Conservation (phyloP, 2,113 vertebrate genomes). For the Xerus inauris region DNA sequence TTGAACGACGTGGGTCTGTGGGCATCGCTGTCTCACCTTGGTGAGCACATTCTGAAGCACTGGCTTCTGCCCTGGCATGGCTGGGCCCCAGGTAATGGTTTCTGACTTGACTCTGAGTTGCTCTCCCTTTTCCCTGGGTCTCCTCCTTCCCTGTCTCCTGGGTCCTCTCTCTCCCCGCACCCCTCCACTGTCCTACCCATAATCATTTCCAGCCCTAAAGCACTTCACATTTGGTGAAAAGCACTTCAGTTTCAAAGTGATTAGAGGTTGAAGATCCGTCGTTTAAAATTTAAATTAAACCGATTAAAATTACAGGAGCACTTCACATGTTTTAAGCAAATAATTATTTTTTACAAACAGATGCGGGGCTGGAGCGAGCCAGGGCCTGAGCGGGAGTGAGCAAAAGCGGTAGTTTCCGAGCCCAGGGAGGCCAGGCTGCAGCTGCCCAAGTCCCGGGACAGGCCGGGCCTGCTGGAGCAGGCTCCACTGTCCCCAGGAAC, state of each 20-base stretch:
- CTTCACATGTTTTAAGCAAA: slow-evolving; percentile 88
- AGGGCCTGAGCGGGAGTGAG: not conserved
- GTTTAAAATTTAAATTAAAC: slow-evolving; percentile 90
- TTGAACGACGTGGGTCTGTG: accelerated
- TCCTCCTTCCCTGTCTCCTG: not conserved
- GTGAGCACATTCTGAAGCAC: not conserved
- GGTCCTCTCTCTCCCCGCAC: not conserved
- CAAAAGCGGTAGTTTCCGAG: not conserved
- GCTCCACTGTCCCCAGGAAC: not conserved
- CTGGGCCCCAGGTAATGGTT: not conserved
- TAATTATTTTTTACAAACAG: slow-evolving; percentile 78
- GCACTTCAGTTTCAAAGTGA: slow-evolving; percentile 89
- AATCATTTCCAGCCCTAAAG: slow-evolving; percentile 83
- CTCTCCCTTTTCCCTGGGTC: not conserved
- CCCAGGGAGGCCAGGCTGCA: too few species aligned
- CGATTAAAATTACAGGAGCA: slow-evolving; percentile 86
- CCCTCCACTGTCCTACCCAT: slow-evolving; percentile 67
- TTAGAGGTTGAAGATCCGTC: slow-evolving; percentile 87
- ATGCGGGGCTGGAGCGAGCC: slow-evolving; percentile 66
- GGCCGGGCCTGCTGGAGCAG: too few species aligned
- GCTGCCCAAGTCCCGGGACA: not conserved
- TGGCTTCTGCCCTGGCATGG: not conserved
- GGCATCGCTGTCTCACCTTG: accelerated
- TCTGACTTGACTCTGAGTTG: not conserved
- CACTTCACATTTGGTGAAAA: slow-evolving; percentile 88